A percentile compares a stretch with the other conserved stretches of the same genome.
phyloP scores from a whole-genome alignment of 2,113 vertebrate species.

The Sinocyclocheilus anshuiensis region DNA sequence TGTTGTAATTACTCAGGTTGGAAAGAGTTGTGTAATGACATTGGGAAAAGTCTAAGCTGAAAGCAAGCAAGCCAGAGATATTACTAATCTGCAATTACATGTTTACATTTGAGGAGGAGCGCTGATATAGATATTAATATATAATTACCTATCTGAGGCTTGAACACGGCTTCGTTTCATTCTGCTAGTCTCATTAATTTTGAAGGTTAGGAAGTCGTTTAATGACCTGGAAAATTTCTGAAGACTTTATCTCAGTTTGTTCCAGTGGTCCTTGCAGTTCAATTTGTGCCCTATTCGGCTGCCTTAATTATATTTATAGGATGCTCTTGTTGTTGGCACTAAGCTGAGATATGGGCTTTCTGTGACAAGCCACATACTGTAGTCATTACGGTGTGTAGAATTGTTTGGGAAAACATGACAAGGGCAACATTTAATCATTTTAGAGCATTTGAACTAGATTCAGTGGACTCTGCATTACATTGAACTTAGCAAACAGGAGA shows the following conservation, averaged over 20 bases:
- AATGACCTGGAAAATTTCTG: conserved; percentile 52
- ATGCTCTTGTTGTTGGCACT: conserved; percentile 32
- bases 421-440: conserved; percentile 26
- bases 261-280: conserved; percentile 43
- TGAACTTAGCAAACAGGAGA: background rate
- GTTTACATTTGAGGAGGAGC: conserved; percentile 49
- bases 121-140: conserved; percentile 45
- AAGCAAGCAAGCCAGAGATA: conserved; percentile 36
- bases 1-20: conserved; percentile 18
- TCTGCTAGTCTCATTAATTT: conserved; percentile 48
- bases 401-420: conserved; percentile 43
- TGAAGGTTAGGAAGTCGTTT: conserved; percentile 44
- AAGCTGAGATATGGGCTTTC: conserved; percentile 30
- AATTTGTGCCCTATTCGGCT: conserved; percentile 41
- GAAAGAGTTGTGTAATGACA: conserved; percentile 25
- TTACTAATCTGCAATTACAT: conserved; percentile 49
- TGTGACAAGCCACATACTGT: conserved; percentile 22
- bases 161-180: conserved; percentile 42
- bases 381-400: conserved; percentile 12
- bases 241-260: conserved; percentile 55
- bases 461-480: conserved; percentile 35
- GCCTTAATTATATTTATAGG: conserved; percentile 51
- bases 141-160: conserved; percentile 40
- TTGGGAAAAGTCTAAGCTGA: conserved; percentile 37
- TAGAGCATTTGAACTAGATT: conserved; percentile 53